Conservation (phyloP, 2,113 vertebrate genomes). For the Tautogolabrus adspersus region DNA sequence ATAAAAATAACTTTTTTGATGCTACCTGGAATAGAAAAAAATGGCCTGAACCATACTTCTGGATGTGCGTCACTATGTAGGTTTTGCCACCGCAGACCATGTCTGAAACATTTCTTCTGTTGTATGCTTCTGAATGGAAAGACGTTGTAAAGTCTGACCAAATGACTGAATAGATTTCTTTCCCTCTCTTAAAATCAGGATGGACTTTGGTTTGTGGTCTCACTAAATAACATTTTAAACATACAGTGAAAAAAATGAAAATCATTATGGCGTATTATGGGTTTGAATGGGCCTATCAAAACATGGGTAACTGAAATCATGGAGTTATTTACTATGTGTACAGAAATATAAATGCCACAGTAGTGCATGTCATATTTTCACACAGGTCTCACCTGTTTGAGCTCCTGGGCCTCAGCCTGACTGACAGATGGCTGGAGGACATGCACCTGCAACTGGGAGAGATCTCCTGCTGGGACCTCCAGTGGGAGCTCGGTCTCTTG, state of each 20-base stretch:
- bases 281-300: conserved; percentile 65
- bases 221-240: conserved; percentile 74
- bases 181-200: conserved; percentile 74
- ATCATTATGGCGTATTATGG: conserved; percentile 66
- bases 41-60: conserved; percentile 31
- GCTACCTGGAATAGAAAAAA: conserved; percentile 53
- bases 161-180: conserved; percentile 72
- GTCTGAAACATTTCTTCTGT: conserved; percentile 60
- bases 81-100: conserved; percentile 70
- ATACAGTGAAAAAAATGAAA: conserved; percentile 68
- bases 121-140: conserved; percentile 68
- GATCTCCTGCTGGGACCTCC: conserved; percentile 75
- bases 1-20: conserved; percentile 26
- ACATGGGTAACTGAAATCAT: conserved; percentile 49
- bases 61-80: conserved; percentile 70
- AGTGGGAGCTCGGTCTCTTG: conserved; percentile 78
- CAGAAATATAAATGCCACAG: conserved; percentile 9
- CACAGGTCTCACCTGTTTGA: conserved; percentile 87
- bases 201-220: conserved; percentile 77
- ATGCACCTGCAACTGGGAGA: conserved; percentile 84
- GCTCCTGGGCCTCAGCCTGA: conserved; percentile 89
- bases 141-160: conserved; percentile 66
- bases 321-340: conserved; percentile 33
- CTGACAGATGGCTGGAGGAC: conserved; percentile 82
- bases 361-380: conserved; percentile 17